Evolutionary conservation across 35 echinoderm and acorn worm species (phyloP).

Genomic region (Nesometra sesokonis): DNA sequence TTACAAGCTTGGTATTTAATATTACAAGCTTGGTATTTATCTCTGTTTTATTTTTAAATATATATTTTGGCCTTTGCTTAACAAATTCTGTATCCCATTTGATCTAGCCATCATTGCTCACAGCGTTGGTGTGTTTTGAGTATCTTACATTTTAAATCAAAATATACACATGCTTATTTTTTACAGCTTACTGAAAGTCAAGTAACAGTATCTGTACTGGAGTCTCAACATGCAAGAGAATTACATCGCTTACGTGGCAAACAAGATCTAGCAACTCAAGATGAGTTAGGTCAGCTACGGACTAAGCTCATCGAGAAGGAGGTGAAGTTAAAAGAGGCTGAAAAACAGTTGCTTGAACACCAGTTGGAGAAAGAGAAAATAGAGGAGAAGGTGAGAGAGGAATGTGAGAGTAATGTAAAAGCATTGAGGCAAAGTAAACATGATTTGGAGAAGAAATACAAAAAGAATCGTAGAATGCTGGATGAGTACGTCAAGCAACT

Average conservation of each 20-base stretch:
- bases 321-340: slow-evolving; percentile 30
- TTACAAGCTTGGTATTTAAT: no score
- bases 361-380: slow-evolving; percentile 31
- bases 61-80: no score
- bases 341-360: slow-evolving; percentile 33
- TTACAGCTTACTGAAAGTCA: slow-evolving; percentile 63
- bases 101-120: no score
- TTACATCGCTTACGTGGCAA: slow-evolving; percentile 56
- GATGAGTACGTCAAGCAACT: slow-evolving; percentile 96
- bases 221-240: slow-evolving; percentile 66
- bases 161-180: background rate
- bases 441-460: slow-evolving; percentile 79
- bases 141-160: no score
- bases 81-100: no score
- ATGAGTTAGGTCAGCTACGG: slow-evolving; percentile 37
- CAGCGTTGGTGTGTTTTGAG: no score
- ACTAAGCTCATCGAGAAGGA: slow-evolving; percentile 60
- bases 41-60: no score
- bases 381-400: slow-evolving; percentile 11
- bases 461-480: slow-evolving; percentile 54
- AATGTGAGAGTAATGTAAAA: slow-evolving; percentile 26
- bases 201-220: slow-evolving; percentile 58
- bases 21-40: no score
- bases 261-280: slow-evolving; percentile 26
- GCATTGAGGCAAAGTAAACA: slow-evolving; percentile 44